These are phyloP conservation scores for Psylliodes chrysocephalus DNA, from an alignment of 2,888 invertebrate genomes.

Conservation along the genomic window DNA sequence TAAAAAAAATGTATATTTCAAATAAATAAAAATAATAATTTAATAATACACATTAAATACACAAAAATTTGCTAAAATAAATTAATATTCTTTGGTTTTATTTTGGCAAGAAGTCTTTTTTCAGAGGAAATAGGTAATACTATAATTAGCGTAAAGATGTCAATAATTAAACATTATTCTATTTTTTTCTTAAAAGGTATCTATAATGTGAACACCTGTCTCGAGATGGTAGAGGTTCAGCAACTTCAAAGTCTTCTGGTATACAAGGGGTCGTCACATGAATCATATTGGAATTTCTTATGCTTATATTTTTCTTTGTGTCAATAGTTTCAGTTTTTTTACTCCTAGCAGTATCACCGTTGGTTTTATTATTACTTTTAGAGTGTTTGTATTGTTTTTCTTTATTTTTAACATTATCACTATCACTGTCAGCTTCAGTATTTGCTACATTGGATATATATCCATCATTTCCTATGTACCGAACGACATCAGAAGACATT, in stretches of 20 bases:
- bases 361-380: background rate
- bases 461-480: constrained; percentile 43
- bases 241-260: background rate
- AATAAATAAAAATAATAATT: too few species aligned
- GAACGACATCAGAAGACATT: constrained; percentile 38
- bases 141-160: too few species aligned
- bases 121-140: too few species aligned
- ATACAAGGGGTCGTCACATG: background rate
- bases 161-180: too few species aligned
- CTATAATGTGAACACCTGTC: too few species aligned
- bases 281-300: constrained; percentile 1
- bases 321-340: background rate
- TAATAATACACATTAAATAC: too few species aligned
- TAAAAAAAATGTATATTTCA: too few species aligned
- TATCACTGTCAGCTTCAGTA: background rate
- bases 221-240: background rate
- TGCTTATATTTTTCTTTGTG: background rate
- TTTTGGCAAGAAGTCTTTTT: too few species aligned
- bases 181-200: too few species aligned
- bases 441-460: constrained; percentile 7
- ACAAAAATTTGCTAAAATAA: too few species aligned
- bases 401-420: background rate
- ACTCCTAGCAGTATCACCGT: background rate
- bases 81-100: too few species aligned
- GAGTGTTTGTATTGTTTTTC: background rate